phyloP scores from a whole-genome alignment of 2,888 invertebrate species.

The Rhorus exstirpatorius region DNA sequence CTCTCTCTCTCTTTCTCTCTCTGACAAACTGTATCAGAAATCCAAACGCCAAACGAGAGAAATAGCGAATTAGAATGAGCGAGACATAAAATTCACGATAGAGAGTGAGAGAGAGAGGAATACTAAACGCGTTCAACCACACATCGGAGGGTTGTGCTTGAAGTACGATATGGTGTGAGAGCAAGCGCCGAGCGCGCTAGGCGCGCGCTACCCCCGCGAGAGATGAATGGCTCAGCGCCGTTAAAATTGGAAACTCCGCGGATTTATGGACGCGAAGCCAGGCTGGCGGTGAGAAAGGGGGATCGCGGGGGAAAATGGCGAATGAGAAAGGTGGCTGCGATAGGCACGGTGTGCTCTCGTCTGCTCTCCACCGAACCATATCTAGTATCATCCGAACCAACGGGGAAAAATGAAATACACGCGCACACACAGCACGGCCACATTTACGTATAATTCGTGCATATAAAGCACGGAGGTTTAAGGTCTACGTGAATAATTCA shows the following conservation, averaged over 20 bases:
- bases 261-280: slow-evolving; percentile 75
- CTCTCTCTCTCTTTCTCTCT: slow-evolving; percentile 18
- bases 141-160: neutral
- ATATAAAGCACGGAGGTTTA: slow-evolving; percentile 12
- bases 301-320: slow-evolving; percentile 18
- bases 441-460: slow-evolving; percentile 31
- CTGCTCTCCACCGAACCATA: slow-evolving; percentile 43
- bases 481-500: neutral
- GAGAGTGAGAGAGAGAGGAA: slow-evolving; percentile 34
- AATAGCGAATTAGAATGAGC: slow-evolving; percentile 54
- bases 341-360: slow-evolving; percentile 62
- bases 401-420: slow-evolving; percentile 43
- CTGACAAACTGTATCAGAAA: slow-evolving; percentile 41
- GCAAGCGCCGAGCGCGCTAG: slow-evolving; percentile 43
- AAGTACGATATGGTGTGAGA: slow-evolving; percentile 5
- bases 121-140: slow-evolving; percentile 24
- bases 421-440: neutral
- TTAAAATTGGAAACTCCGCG: slow-evolving; percentile 77
- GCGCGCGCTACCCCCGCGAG: slow-evolving; percentile 53
- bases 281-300: slow-evolving; percentile 44
- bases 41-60: slow-evolving; percentile 45
- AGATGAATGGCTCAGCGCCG: slow-evolving; percentile 76
- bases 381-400: slow-evolving; percentile 53
- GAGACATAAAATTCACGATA: slow-evolving; percentile 44
- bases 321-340: slow-evolving; percentile 48